Evolutionary conservation across 2,888 invertebrate genomes (phyloP), one percentile per base, ranked within the genome.

Genomic region (Prenolepis imparis): DNA sequence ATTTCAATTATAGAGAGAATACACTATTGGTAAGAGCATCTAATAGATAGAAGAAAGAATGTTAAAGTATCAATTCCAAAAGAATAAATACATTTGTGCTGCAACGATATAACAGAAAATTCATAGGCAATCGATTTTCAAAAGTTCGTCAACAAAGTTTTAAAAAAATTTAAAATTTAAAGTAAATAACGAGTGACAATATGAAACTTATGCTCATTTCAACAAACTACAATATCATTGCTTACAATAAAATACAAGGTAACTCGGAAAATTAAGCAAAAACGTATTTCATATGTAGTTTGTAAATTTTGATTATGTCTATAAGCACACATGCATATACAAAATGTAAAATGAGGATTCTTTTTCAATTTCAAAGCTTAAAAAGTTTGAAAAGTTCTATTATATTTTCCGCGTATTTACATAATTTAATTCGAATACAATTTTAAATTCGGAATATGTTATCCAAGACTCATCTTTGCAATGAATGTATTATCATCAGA

Each of bases 401-500:
- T n/a, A 9, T 11, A 64, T 4, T 21, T 64, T 15, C 0, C 15
- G 44, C 21, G 11, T n/a, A 11, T 39, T 64, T 18, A n/a, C 39
- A 15, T 39, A n/a, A 64, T 39, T 11, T 12, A 39, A 21, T 39
- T 64, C n/a, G n/a, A 1, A n/a, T 39, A 12, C 21, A 41, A 64
- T 41, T 61, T 59, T 24, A 57, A 57, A 24, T 57, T 3, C 9
- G n/a, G 0, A 11, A 28, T 24, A 44, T 44, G 44, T 12, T 36
- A 36, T 36, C 5, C 28, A 24, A 59, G 24, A 59, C 59, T 57
- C 21, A 24, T 57, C 15, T 24, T 15, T n/a, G n/a, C 8, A 52
- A 52, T n/a, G 52, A 52, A 52, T 52, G n/a, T n/a, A 52, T 52
- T 52, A 52, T 52, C n/a, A n/a, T n/a, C 8, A 52, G n/a, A 52